phyloP scores from a whole-genome alignment of 1,140 invertebrate genomes.

The Brachionus plicatilis region DNA sequence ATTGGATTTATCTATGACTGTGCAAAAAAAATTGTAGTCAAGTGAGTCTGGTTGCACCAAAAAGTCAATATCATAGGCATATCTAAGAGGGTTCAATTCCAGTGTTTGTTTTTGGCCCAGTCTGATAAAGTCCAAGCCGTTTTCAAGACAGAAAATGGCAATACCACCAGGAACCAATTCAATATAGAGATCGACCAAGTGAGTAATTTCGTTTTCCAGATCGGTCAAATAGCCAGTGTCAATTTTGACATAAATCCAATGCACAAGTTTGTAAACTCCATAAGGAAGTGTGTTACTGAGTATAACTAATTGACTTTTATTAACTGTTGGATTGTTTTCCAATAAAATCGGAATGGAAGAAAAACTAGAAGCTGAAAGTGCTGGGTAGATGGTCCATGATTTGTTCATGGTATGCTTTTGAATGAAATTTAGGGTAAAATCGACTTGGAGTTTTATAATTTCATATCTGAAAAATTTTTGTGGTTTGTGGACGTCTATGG shows the following conservation, averaged over 20 bases:
- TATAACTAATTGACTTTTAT: neutral
- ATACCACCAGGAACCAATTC: slow-evolving; percentile 2
- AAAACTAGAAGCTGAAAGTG: neutral
- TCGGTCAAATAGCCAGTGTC: neutral
- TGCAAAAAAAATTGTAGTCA: neutral
- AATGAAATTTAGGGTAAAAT: neutral
- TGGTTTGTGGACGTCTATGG: neutral
- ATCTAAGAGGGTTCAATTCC: slow-evolving; percentile 5
- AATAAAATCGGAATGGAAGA: neutral
- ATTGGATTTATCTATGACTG: neutral
- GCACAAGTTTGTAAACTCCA: neutral
- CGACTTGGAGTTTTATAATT: neutral
- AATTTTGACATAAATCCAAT: neutral
- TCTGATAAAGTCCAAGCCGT: neutral
- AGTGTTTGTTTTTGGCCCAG: neutral
- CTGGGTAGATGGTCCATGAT: neutral
- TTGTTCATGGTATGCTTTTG: neutral
- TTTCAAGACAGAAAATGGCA: slow-evolving; percentile 2
- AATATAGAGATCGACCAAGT: neutral
- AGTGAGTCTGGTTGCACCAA: neutral
- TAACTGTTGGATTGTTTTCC: neutral
- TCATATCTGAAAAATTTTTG: neutral
- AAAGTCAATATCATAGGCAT: slow-evolving; percentile 27
- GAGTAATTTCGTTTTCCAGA: neutral
- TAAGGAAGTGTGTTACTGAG: neutral